Evolutionary conservation across 2,888 invertebrate species (phyloP).

Genomic region (Drosophila hamatofila): DNA sequence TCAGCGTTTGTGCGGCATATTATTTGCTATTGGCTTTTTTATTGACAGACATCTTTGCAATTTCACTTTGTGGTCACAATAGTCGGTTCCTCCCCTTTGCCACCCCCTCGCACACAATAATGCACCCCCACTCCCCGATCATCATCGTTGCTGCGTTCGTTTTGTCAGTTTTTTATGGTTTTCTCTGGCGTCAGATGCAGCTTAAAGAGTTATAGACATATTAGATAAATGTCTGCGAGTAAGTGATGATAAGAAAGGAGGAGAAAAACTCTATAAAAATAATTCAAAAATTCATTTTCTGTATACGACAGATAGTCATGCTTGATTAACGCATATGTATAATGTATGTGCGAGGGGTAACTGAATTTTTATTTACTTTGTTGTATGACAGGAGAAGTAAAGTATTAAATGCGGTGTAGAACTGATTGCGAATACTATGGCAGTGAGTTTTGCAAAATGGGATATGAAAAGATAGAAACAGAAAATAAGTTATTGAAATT

Average conservation of each 20-base stretch:
- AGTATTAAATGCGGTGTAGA: too few relatives aligned
- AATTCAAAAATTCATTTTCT: not conserved
- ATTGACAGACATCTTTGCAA: conserved; percentile 63
- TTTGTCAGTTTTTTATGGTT: conserved; percentile 30
- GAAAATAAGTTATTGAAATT: too few relatives aligned
- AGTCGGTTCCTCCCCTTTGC: not conserved
- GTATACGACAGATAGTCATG: not conserved
- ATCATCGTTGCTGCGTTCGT: not conserved
- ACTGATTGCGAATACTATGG: too few relatives aligned
- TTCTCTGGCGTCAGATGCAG: conserved; percentile 19
- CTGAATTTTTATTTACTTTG: not conserved
- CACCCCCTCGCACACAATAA: not conserved
- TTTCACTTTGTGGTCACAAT: conserved; percentile 72
- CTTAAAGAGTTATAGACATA: conserved; percentile 21
- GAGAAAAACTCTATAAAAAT: not conserved
- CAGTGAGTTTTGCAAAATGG: too few relatives aligned
- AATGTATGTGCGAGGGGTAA: not conserved
- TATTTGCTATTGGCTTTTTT: conserved; percentile 70
- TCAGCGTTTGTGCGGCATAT: conserved; percentile 67
- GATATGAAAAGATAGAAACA: too few relatives aligned
- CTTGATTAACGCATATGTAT: not conserved
- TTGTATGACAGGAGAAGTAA: too few relatives aligned
- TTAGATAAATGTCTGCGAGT: conserved; percentile 2
- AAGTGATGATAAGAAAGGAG: not conserved
- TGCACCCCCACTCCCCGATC: not conserved